phyloP scores from a whole-genome alignment of 1,140 invertebrate species.

The Drosophila eugracilis region DNA sequence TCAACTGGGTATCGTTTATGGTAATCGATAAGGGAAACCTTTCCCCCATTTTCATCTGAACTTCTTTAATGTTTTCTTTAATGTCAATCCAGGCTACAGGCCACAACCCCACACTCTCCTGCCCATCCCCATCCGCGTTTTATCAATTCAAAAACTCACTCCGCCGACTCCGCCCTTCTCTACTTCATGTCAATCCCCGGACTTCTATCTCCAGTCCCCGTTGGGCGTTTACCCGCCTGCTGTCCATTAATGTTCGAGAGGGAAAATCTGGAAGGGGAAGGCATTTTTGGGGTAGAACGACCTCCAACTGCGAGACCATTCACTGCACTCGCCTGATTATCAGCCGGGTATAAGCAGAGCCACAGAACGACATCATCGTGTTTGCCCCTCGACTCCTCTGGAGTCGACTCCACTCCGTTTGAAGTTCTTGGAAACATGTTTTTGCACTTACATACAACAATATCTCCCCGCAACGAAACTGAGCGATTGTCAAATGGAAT shows the following conservation, averaged over 20 bases:
- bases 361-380: slow-evolving; percentile 47
- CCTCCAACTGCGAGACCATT: slow-evolving; percentile 56
- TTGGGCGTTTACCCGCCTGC: slow-evolving; percentile 52
- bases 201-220: slow-evolving; percentile 18
- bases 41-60: slow-evolving; percentile 6
- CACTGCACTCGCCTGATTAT: slow-evolving; percentile 69
- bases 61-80: slow-evolving; percentile 3
- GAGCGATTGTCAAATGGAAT: slow-evolving; percentile 75
- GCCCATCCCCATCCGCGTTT: slow-evolving; percentile 5
- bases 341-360: slow-evolving; percentile 44
- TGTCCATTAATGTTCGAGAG: slow-evolving; percentile 64
- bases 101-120: background rate
- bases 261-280: background rate
- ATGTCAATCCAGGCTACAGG: background rate
- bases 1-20: too few relatives aligned
- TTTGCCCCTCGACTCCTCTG: slow-evolving; percentile 4
- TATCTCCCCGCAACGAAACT: slow-evolving; percentile 30
- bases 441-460: slow-evolving; percentile 69
- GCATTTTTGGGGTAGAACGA: slow-evolving; percentile 39
- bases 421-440: slow-evolving; percentile 69
- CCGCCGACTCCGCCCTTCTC: slow-evolving; percentile 38
- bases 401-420: background rate
- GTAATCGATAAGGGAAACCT: too few relatives aligned
- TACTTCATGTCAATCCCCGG: slow-evolving; percentile 19
- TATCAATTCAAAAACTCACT: slow-evolving; percentile 35